These are phyloP conservation scores for Bruchidius siliquastri DNA, from an alignment of 2,888 invertebrate genomes.

Conservation along the genomic window DNA sequence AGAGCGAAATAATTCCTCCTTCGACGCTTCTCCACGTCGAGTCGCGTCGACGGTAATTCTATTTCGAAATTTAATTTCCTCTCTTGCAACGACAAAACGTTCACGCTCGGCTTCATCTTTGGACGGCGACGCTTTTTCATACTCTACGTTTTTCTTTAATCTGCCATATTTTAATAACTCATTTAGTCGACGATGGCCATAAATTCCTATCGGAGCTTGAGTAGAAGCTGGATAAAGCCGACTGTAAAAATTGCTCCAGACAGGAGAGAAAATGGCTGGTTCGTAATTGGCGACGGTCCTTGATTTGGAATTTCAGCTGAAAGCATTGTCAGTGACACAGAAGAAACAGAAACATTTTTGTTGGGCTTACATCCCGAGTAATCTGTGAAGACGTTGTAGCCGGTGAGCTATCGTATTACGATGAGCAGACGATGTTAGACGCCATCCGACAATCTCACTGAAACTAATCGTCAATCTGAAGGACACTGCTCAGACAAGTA, in stretches of 20 bases:
- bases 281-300: no score
- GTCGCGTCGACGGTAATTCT: not conserved
- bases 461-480: no score
- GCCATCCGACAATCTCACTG: no score
- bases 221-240: not conserved
- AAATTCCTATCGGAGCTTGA: not conserved
- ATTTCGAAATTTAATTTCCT: not conserved
- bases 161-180: not conserved
- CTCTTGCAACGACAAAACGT: not conserved
- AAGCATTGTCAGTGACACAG: no score
- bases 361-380: no score
- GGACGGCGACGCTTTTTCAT: not conserved
- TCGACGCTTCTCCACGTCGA: not conserved
- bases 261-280: no score
- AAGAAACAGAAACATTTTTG: no score
- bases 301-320: no score
- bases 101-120: not conserved
- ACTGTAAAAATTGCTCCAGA: not conserved
- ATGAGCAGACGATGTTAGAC: no score
- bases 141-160: not conserved
- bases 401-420: no score
- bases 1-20: constrained; percentile 15
- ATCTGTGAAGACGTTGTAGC: no score
- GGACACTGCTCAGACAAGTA: no score
- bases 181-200: not conserved